A percentile compares a stretch with the other conserved stretches of the same genome.
Conservation (phyloP, 1,140 invertebrate species). For the Drosophila lacteicornis region DNA sequence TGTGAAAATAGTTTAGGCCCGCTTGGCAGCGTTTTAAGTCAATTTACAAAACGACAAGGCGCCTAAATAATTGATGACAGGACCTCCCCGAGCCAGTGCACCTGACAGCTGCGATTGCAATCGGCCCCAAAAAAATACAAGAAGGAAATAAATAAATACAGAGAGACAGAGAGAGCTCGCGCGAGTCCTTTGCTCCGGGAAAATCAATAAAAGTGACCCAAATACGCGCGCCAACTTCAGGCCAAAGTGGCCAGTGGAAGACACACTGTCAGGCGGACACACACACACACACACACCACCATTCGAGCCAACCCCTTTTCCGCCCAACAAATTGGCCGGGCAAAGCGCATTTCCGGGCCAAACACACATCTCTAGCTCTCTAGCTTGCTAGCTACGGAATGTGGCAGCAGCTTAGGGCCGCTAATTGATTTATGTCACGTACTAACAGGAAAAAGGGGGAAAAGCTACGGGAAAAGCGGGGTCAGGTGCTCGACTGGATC, state of each 20-base stretch:
- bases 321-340: conserved; percentile 40
- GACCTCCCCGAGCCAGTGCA: conserved; percentile 21
- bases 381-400: conserved; percentile 26
- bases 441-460: conserved; percentile 1
- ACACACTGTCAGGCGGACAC: conserved; percentile 25
- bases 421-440: conserved; percentile 83
- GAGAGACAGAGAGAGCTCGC: background rate
- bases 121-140: conserved; percentile 31
- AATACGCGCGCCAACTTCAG: conserved; percentile 76
- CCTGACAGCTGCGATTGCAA: conserved; percentile 71
- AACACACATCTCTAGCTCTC: conserved; percentile 5
- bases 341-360: conserved; percentile 72
- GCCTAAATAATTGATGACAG: conserved; percentile 68
- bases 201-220: conserved; percentile 82
- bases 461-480: conserved; percentile 6
- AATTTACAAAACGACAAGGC: conserved; percentile 66
- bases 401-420: conserved; percentile 68
- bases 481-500: conserved; percentile 29
- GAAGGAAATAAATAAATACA: conserved; percentile 16
- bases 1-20: conserved; percentile 68
- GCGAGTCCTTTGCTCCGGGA: conserved; percentile 32
- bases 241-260: conserved; percentile 42
- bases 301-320: background rate
- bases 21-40: conserved; percentile 73
- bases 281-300: background rate